Evolutionary conservation across 1,140 invertebrate species (phyloP).

Genomic region (Lepidotrigona ventralis): DNA sequence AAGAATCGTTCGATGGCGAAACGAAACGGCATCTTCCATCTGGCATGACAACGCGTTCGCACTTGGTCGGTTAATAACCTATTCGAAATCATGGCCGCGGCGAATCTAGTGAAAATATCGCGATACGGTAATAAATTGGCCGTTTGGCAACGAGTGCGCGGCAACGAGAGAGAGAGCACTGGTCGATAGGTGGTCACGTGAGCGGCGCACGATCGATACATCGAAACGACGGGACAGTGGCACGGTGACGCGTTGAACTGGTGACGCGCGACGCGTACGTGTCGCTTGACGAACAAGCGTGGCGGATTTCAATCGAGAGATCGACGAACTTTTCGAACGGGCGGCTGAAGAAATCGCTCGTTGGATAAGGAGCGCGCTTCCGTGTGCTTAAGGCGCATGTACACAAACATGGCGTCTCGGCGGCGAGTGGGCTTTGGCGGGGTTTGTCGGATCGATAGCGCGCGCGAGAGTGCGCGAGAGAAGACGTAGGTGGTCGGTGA

Average conservation of each 20-base stretch:
- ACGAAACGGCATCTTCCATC: background rate
- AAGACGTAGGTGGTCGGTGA: slow-evolving; percentile 41
- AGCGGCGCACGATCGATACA: background rate
- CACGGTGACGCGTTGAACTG: too few species aligned
- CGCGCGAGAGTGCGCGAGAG: slow-evolving; percentile 56
- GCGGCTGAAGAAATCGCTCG: slow-evolving; percentile 20
- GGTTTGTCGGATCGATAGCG: slow-evolving; percentile 60
- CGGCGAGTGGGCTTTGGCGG: slow-evolving; percentile 38
- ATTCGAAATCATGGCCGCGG: too few species aligned
- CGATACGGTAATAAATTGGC: background rate
- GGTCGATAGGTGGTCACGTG: background rate
- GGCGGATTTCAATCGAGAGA: slow-evolving; percentile 10
- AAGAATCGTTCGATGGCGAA: background rate
- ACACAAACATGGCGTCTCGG: slow-evolving; percentile 33
- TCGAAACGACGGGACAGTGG: background rate
- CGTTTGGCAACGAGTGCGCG: background rate
- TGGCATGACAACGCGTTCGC: accelerated
- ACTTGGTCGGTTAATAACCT: background rate
- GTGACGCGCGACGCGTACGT: too few species aligned
- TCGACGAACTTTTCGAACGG: slow-evolving; percentile 42
- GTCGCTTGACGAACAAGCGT: too few species aligned
- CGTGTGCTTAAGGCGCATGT: slow-evolving; percentile 30
- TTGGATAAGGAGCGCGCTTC: slow-evolving; percentile 2
- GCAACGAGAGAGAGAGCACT: too few species aligned
- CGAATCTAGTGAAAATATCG: background rate